Percentiles rank a stretch among this genome's conserved stretches.
Evolutionary conservation across 2,797 vertebrate genomes (phyloP).

Genomic region (Trichosurus vulpecula): DNA sequence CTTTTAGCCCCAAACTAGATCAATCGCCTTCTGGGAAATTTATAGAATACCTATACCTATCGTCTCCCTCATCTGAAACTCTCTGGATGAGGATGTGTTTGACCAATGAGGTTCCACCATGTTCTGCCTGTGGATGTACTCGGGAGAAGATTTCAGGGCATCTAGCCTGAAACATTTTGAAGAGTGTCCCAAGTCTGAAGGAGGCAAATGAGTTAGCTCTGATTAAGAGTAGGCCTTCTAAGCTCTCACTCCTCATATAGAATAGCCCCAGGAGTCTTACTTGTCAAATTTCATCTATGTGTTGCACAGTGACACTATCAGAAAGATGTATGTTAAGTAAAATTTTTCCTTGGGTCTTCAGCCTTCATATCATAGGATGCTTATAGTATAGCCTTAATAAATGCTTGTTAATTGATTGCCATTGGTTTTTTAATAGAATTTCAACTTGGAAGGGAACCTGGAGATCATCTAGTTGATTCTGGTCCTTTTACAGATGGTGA

Average conservation of each 20-base stretch:
- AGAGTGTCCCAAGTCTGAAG: not conserved
- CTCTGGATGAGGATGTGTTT: not conserved
- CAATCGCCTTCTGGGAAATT: not conserved
- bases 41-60: not conserved
- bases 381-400: not conserved
- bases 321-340: not conserved
- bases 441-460: not conserved
- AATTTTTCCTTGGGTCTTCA: not conserved
- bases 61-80: not conserved
- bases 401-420: not conserved
- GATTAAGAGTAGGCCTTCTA: not conserved
- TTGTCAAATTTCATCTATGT: not conserved
- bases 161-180: not conserved
- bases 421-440: not conserved
- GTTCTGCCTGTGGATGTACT: not conserved
- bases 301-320: not conserved
- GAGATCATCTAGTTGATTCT: not conserved
- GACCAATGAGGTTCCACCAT: not conserved
- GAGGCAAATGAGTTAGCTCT: not conserved
- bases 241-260: not conserved
- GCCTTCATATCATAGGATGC: not conserved
- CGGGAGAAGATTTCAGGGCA: not conserved
- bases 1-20: not conserved
- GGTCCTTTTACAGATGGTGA: not conserved
- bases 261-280: not conserved